These are phyloP conservation scores for Drosophila sordidula DNA, from an alignment of 2,888 invertebrate genomes.

Conservation along the genomic window DNA sequence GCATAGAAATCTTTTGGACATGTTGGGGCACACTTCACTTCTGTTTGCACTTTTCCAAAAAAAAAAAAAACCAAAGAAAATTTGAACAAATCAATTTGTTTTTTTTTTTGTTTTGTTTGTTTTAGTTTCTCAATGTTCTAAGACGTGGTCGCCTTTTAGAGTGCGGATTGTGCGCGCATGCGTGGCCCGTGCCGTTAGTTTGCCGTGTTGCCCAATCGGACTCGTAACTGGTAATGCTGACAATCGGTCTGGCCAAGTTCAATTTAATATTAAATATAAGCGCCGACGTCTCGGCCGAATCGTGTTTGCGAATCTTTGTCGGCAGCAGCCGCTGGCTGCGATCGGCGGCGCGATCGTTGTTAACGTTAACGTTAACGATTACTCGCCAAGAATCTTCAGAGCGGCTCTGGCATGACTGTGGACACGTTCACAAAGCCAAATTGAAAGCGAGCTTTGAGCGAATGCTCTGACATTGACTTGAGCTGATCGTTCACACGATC, in stretches of 20 bases:
- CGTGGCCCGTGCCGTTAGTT: conserved; percentile 65
- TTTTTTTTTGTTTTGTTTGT: neutral
- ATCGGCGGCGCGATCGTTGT: conserved; percentile 20
- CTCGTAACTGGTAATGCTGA: conserved; percentile 78
- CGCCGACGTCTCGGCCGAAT: conserved; percentile 42
- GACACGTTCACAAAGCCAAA: conserved; percentile 70
- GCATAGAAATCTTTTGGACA: conserved; percentile 25
- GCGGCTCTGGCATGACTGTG: conserved; percentile 54
- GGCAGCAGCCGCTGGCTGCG: conserved; percentile 12
- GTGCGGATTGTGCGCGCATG: conserved; percentile 34
- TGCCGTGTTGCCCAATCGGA: conserved; percentile 69
- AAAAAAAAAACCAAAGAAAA: conserved; percentile 8
- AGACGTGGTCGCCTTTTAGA: conserved; percentile 12
- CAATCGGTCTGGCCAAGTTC: conserved; percentile 72
- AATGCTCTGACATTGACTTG: conserved; percentile 67
- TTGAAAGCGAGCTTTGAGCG: conserved; percentile 58
- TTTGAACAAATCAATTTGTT: neutral
- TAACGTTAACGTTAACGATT: conserved; percentile 22
- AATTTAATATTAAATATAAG: conserved; percentile 79
- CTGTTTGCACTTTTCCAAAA: conserved; percentile 15
- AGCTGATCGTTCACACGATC: conserved; percentile 62
- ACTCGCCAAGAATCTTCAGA: conserved; percentile 60
- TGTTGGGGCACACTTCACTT: conserved; percentile 44
- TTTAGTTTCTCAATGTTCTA: conserved; percentile 6
- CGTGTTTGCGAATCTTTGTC: conserved; percentile 60